A percentile compares a stretch with the other conserved stretches of the same genome.
Conservation (phyloP, 2,888 invertebrate species). For the Cataglyphis rosenhaueri region DNA sequence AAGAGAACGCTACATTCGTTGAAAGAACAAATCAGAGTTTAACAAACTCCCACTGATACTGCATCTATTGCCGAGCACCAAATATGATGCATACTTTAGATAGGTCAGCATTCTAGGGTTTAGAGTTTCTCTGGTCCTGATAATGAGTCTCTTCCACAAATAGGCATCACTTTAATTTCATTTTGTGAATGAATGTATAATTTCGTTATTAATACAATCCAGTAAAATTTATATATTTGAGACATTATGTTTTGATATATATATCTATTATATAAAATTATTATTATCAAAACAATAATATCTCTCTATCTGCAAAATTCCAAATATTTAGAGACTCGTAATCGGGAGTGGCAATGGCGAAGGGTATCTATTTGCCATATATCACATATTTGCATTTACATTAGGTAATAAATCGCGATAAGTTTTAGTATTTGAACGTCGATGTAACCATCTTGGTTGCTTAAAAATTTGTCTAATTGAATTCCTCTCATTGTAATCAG, state of each 20-base stretch:
- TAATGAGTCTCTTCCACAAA: slow-evolving; percentile 76
- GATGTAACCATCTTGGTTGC: slow-evolving; percentile 9
- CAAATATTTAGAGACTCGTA: slow-evolving; percentile 77
- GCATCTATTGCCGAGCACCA: slow-evolving; percentile 82
- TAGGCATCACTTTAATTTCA: background rate
- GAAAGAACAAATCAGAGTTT: slow-evolving; percentile 84
- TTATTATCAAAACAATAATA: slow-evolving; percentile 17
- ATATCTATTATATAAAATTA: background rate
- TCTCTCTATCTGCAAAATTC: slow-evolving; percentile 7
- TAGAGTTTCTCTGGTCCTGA: slow-evolving; percentile 77
- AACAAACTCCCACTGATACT: slow-evolving; percentile 82
- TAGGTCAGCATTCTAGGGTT: slow-evolving; percentile 85
- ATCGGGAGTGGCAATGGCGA: slow-evolving; percentile 82
- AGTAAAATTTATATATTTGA: background rate
- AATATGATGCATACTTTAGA: slow-evolving; percentile 82
- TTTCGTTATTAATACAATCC: background rate
- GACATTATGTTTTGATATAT: slow-evolving; percentile 15
- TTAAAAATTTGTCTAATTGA: slow-evolving; percentile 18
- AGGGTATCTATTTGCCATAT: slow-evolving; percentile 3
- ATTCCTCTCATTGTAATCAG: background rate
- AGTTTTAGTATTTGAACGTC: slow-evolving; percentile 41
- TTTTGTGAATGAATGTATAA: background rate
- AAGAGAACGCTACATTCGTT: slow-evolving; percentile 85
- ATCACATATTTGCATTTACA: slow-evolving; percentile 5
- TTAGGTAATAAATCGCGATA: slow-evolving; percentile 6